phyloP scores from a whole-genome alignment of 2,113 vertebrate genomes.

The Sturnus vulgaris region DNA sequence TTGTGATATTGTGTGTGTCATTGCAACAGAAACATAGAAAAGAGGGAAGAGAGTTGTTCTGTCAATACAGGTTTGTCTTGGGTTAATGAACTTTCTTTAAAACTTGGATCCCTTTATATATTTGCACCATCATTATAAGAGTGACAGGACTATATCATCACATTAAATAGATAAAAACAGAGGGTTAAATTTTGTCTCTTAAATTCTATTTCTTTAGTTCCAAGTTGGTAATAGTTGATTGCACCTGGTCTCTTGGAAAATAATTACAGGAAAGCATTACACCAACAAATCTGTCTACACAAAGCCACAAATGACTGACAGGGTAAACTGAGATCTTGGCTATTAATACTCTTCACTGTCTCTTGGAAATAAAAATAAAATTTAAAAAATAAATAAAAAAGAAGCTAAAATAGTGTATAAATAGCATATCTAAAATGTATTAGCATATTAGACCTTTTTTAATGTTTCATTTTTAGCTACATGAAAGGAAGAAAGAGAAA shows the following conservation, averaged over 20 bases:
- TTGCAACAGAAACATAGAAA: background rate
- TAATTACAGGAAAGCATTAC: background rate
- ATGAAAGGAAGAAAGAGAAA: background rate
- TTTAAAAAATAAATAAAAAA: background rate
- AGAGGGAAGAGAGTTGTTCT: background rate
- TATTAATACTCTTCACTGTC: background rate
- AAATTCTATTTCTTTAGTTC: background rate
- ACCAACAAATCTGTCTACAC: background rate
- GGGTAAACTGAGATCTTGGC: background rate
- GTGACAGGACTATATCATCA: background rate
- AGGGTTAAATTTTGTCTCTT: background rate
- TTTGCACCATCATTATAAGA: background rate
- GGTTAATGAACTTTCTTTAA: background rate
- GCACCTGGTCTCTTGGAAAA: background rate
- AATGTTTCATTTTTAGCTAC: background rate
- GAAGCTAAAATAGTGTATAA: background rate
- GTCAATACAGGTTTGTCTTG: background rate
- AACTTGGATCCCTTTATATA: background rate
- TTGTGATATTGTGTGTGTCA: background rate
- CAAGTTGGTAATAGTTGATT: background rate
- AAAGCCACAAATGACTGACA: background rate
- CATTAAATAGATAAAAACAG: background rate
- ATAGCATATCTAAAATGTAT: background rate
- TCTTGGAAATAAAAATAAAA: background rate
- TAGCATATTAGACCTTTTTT: background rate